Evolutionary conservation across 1,140 invertebrate species (phyloP).

Genomic region (Neotoxoptera formosana): DNA sequence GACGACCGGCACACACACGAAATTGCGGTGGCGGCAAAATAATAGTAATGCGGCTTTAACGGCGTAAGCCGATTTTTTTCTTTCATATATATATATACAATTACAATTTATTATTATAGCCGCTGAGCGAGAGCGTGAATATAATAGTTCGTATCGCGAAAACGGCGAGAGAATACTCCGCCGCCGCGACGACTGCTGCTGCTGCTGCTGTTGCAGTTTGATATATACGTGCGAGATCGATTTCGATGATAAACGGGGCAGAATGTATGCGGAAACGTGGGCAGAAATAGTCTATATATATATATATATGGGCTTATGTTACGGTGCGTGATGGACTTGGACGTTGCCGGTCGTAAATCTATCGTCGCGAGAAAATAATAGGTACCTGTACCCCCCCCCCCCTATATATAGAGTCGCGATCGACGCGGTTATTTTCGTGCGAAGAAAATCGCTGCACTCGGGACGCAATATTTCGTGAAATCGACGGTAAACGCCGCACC

Average conservation of each 20-base stretch:
- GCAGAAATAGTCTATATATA: background rate
- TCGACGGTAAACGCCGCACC: background rate
- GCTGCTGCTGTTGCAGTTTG: background rate
- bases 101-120: background rate
- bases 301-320: background rate
- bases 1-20: background rate
- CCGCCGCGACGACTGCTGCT: background rate
- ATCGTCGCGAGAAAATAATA: background rate
- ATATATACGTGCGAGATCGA: background rate
- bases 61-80: background rate
- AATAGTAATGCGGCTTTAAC: background rate
- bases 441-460: background rate
- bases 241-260: constrained; percentile 14
- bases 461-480: background rate
- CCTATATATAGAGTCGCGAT: constrained; percentile 7
- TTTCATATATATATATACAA: background rate
- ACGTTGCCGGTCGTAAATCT: background rate
- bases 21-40: background rate
- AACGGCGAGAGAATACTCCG: background rate
- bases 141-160: background rate
- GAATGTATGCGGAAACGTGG: background rate
- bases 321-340: background rate
- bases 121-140: background rate
- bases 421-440: background rate
- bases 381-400: background rate